These are phyloP conservation scores for Protonibea diacanthus DNA, from an alignment of 2,797 vertebrate genomes.

Conservation along the genomic window DNA sequence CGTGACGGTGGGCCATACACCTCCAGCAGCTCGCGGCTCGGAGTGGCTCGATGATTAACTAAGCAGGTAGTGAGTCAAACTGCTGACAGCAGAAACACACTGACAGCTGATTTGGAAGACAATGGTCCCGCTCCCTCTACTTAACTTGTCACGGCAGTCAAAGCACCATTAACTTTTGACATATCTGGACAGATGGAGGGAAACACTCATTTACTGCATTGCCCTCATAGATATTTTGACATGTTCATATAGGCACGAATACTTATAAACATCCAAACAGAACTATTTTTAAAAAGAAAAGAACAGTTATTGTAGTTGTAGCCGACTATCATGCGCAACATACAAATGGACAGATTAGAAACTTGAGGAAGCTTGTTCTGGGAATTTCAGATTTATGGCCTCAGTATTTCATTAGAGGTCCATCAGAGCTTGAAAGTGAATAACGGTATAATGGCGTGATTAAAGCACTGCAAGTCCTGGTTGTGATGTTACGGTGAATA, in stretches of 20 bases:
- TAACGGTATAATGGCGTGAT: conserved; percentile 3
- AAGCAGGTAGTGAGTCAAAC: conserved; percentile 87
- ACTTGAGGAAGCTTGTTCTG: conserved; percentile 5
- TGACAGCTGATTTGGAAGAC: conserved; percentile 89
- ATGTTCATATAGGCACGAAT: background rate
- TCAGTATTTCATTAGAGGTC: conserved; percentile 3
- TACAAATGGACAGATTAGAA: background rate
- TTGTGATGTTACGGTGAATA: conserved; percentile 15
- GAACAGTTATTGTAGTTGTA: background rate
- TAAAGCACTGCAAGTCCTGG: background rate
- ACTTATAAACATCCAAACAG: background rate
- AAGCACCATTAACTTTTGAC: conserved; percentile 80
- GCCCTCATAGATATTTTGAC: conserved; percentile 4
- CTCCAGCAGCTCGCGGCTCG: conserved; percentile 79
- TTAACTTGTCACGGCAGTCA: conserved; percentile 88
- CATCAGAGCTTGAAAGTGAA: conserved; percentile 20
- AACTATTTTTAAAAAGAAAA: background rate
- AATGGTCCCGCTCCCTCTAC: conserved; percentile 83
- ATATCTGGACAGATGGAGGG: conserved; percentile 64
- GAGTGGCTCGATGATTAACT: conserved; percentile 88
- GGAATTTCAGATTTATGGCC: conserved; percentile 2
- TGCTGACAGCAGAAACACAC: conserved; percentile 84
- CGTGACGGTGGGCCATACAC: conserved; percentile 75
- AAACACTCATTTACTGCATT: conserved; percentile 40
- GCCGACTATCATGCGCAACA: background rate